Base-by-base conservation (phyloP, 1,140 invertebrate genomes). In the Zophobas atratus region DNA sequence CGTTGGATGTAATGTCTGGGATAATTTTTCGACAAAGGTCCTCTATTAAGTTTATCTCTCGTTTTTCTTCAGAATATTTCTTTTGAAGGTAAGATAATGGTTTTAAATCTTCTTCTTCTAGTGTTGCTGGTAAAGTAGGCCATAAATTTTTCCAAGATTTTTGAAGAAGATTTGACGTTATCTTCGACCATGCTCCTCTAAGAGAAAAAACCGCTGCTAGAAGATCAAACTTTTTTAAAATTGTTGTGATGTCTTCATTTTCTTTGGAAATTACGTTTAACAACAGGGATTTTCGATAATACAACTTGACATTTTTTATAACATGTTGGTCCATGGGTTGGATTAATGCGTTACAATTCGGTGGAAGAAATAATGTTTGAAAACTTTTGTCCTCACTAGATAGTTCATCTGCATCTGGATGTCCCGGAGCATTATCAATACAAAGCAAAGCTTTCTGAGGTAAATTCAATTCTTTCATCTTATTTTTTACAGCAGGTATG, bases 371-470 rank as follows among this genome's bases (percentile, higher is more conserved):
- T 73, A 81, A 81, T 20, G 78, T 73, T n/a, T 55, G 70, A 32
- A 81, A 48, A 3, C 60, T n/a, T 8, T 55, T 51, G 70, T 82
- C 82, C 2, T 81, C 70, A 46, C 48, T 60, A 70, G 77, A 71
- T 6, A 83, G 76, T 36, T 73, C 70, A 32, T 80, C 56, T 60
- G 36, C 71, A 4, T 34, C 39, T 75, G 75, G 43, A 67, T 81
- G 78, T 70, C 75, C 63, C 8, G 80, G 56, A 67, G 78, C 80
- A 79, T 87, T 87, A 82, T 86, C 85, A 74, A 87, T 72, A 79
- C 87, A 39, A 63, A 87, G 82, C 34, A 87, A 81, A 48, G 82
- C 85, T 82, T 85, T 86, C 83, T 83, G 81, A 75, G 82, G 80
- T 77, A 86, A 81, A 83, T 85, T 86, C 81, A 84, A 70, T 78